These are phyloP conservation scores for Drosophila tani DNA, from an alignment of 1,140 invertebrate species.

Conservation along the genomic window DNA sequence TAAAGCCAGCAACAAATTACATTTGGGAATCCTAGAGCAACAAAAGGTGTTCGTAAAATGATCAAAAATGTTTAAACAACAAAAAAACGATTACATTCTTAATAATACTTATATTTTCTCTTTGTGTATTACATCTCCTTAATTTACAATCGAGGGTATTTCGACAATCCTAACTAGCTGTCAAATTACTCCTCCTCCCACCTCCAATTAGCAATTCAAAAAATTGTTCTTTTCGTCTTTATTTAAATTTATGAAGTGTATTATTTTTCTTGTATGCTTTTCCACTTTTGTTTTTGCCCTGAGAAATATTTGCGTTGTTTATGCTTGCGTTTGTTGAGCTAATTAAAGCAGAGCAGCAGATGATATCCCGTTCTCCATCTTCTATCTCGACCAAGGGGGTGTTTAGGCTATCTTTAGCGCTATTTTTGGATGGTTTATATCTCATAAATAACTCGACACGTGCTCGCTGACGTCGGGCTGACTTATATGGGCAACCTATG, in stretches of 20 bases:
- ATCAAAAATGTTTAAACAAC: too few species aligned
- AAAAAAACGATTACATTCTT: too few species aligned
- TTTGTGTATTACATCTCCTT: not conserved
- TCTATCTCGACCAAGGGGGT: constrained; percentile 22
- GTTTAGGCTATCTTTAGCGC: constrained; percentile 27
- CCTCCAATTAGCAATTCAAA: constrained; percentile 12
- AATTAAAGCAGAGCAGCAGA: constrained; percentile 42
- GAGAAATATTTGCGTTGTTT: constrained; percentile 47
- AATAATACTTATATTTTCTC: not conserved
- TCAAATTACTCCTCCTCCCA: not conserved
- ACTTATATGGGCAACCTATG: constrained; percentile 7
- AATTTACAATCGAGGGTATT: not conserved
- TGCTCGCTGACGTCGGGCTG: constrained; percentile 39
- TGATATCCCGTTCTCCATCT: constrained; percentile 8
- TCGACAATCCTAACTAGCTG: not conserved
- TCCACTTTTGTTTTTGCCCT: constrained; percentile 27
- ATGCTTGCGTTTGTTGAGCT: constrained; percentile 48
- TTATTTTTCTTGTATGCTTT: constrained; percentile 1
- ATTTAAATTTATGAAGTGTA: constrained; percentile 27
- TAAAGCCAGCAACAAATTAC: too few species aligned
- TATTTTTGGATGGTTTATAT: constrained; percentile 26
- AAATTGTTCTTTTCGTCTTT: constrained; percentile 23
- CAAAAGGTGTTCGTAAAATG: too few species aligned
- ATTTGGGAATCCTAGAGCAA: too few species aligned
- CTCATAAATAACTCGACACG: constrained; percentile 45